Conservation (phyloP, 2,797 vertebrate species). For the Micrastur ruficollis region DNA sequence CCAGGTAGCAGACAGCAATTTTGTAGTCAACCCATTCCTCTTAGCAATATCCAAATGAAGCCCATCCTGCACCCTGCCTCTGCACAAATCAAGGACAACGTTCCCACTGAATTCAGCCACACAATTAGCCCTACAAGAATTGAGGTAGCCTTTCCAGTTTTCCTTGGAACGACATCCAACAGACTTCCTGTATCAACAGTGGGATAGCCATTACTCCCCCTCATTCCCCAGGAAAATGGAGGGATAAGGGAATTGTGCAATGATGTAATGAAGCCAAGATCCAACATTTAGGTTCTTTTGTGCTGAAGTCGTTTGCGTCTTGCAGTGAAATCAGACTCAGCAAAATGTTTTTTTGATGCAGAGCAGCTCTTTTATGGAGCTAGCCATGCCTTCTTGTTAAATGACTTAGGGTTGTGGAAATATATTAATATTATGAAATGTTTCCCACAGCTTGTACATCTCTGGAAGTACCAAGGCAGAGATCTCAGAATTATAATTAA, state of each 20-base stretch:
- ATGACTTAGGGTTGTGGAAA: neutral
- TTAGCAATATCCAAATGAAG: neutral
- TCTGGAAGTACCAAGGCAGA: neutral
- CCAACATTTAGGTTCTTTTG: neutral
- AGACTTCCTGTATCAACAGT: neutral
- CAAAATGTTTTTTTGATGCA: neutral
- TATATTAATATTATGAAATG: neutral
- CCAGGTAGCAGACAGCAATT: neutral
- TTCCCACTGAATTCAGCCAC: neutral
- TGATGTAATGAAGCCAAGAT: neutral
- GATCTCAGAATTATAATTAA: constrained; percentile 12
- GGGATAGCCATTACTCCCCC: neutral
- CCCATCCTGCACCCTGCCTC: neutral
- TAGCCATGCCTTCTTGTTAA: neutral
- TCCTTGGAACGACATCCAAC: neutral
- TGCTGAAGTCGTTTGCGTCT: neutral
- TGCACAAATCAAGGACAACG: neutral
- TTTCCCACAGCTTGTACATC: constrained; percentile 5
- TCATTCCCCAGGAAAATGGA: neutral
- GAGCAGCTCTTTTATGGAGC: neutral
- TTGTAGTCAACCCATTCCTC: neutral
- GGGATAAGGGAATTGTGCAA: neutral
- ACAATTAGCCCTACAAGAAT: neutral
- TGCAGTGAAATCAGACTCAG: neutral
- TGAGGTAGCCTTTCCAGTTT: neutral